phyloP scores from a whole-genome alignment of 2,888 invertebrate genomes.

The Rhingia rostrata region DNA sequence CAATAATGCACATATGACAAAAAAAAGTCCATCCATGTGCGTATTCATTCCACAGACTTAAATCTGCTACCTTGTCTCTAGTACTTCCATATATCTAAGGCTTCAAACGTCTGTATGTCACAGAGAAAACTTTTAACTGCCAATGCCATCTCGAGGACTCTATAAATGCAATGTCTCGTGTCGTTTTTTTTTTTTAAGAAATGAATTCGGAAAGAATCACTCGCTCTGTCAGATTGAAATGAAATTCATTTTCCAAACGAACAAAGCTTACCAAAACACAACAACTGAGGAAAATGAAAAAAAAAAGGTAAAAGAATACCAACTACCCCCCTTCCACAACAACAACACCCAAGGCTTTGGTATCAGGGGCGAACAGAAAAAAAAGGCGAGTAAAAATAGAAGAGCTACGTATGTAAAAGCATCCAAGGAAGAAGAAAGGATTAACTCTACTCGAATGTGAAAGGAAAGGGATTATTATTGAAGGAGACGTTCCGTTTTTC shows the following conservation, averaged over 20 bases:
- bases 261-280: constrained; percentile 49
- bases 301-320: constrained; percentile 3
- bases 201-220: constrained; percentile 67
- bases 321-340: constrained; percentile 2
- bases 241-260: constrained; percentile 70
- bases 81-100: neutral
- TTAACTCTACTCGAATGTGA: constrained; percentile 70
- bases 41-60: too few relatives aligned
- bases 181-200: constrained; percentile 31
- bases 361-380: constrained; percentile 10
- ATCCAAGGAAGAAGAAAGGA: constrained; percentile 55
- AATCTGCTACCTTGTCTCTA: too few relatives aligned
- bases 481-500: constrained; percentile 55
- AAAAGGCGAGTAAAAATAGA: constrained; percentile 19
- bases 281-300: neutral
- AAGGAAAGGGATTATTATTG: constrained; percentile 66
- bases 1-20: too few relatives aligned
- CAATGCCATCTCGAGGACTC: constrained; percentile 58
- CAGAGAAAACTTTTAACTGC: constrained; percentile 23
- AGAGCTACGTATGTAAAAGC: constrained; percentile 40
- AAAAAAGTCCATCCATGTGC: too few relatives aligned
- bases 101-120: neutral
- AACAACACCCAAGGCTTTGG: constrained; percentile 21
- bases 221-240: constrained; percentile 67
- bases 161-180: constrained; percentile 64